Evolutionary conservation across 1,140 invertebrate species (phyloP).

Genomic region (Cydia fagiglandana): DNA sequence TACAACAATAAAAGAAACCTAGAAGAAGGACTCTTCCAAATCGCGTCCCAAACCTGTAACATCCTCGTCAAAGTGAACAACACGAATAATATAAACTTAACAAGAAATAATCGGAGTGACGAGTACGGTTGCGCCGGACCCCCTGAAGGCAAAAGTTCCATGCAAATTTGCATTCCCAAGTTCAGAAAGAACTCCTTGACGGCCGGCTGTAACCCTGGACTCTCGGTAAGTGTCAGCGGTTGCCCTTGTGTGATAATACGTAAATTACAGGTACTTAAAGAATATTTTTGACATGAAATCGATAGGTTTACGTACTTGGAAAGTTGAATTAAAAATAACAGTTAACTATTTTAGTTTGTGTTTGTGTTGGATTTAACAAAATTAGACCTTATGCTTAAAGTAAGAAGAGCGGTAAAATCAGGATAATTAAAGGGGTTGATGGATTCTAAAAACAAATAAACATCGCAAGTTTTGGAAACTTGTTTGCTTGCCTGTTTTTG

Average conservation of each 20-base stretch:
- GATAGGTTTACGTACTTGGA: neutral
- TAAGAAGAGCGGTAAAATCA: neutral
- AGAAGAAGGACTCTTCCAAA: constrained; percentile 85
- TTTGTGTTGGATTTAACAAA: neutral
- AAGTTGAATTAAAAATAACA: neutral
- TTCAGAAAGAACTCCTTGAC: constrained; percentile 74
- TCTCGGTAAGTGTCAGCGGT: constrained; percentile 68
- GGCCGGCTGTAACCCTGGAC: constrained; percentile 74
- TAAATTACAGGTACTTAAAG: neutral
- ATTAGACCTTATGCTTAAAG: neutral
- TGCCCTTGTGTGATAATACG: neutral
- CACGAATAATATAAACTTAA: constrained; percentile 85
- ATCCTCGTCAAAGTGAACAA: constrained; percentile 87
- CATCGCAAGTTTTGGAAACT: neutral
- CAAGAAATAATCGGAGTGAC: constrained; percentile 82
- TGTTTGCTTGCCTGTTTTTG: no score
- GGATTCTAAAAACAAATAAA: neutral
- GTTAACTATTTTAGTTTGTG: neutral
- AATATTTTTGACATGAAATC: constrained; percentile 16
- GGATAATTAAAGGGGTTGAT: no score
- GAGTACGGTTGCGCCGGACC: constrained; percentile 79
- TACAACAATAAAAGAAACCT: constrained; percentile 80
- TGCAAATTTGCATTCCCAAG: constrained; percentile 72
- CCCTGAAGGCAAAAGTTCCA: constrained; percentile 65
- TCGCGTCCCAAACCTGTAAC: constrained; percentile 85